phyloP scores from a whole-genome alignment of 2,888 invertebrate genomes.

The Lasioglossum figueresi region DNA sequence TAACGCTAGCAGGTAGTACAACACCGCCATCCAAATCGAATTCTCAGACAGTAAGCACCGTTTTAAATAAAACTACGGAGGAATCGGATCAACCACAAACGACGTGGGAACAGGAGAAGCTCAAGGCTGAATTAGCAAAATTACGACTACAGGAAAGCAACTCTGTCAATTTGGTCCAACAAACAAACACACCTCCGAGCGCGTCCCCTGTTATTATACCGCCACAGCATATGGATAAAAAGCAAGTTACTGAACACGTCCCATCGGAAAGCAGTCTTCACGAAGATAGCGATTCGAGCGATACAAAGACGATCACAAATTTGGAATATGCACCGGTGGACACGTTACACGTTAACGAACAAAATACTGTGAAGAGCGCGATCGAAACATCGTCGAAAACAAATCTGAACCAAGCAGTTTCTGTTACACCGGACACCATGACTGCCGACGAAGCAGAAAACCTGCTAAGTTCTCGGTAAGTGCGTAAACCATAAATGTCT shows the following conservation, averaged over 20 bases:
- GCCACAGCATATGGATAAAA: constrained; percentile 59
- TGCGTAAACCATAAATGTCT: constrained; percentile 45
- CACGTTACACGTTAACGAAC: constrained; percentile 68
- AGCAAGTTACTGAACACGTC: constrained; percentile 45
- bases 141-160: constrained; percentile 74
- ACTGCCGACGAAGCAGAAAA: constrained; percentile 95
- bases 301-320: constrained; percentile 78
- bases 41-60: constrained; percentile 49
- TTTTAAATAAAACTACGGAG: constrained; percentile 46
- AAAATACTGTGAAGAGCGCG: constrained; percentile 38
- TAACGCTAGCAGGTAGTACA: constrained; percentile 48
- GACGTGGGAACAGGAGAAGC: constrained; percentile 82
- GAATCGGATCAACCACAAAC: constrained; percentile 73
- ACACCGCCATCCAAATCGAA: constrained; percentile 30
- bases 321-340: constrained; percentile 66
- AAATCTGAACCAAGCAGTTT: constrained; percentile 60
- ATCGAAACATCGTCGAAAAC: constrained; percentile 65
- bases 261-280: constrained; percentile 71
- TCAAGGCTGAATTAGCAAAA: constrained; percentile 79
- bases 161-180: constrained; percentile 62
- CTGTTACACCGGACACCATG: constrained; percentile 87
- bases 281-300: constrained; percentile 78
- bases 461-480: constrained; percentile 93
- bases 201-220: constrained; percentile 52
- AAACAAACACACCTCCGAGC: constrained; percentile 52